Base-by-base conservation (phyloP, 2,797 vertebrate genomes). In the Sylvilagus floridanus region DNA sequence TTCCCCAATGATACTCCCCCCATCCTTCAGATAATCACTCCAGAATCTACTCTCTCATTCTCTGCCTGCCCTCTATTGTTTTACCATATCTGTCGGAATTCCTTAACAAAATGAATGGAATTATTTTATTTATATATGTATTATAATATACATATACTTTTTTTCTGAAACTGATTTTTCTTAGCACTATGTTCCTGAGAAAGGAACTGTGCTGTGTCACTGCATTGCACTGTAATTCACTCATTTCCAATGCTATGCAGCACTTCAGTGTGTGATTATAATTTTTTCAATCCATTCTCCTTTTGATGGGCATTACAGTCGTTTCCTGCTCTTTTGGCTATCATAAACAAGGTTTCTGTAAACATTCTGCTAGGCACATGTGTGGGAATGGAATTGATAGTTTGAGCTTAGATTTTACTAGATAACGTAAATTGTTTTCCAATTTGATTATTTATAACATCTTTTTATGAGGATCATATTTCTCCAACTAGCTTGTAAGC, bases 381-480 rank as follows among this genome's bases (percentile, higher is more conserved):
- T 8, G 4, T 63, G 60, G 26, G 13, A 92, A 71, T 32, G 26
- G 35, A 90, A 35, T 0, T 84, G 47, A 66, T 32, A 13, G 35
- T 30, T 81, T 81, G 87, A 30, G 9, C 69, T 68, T 66, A 66
- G 73, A 1, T 13, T 86, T 78, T 47, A 87, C 22, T n/a, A 78
- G 22, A 82, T 57, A 14, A 73, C 69, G 35, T 7, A 92, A 82
- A 65, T 21, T 85, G 16, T 68, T 95, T 95, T 83, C 76, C 87
- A 68, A 95, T 83, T 42, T 66, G 30, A 90, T 24, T 88, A 1
- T 35, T 30, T 4, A 19, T 66, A 35, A 89, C 75, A 19, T 81
- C 54, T 81, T 84, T 85, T 83, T 88, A 71, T 42, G 54, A 16
- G 14, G 30, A 78, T 30, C 63, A 28, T 50, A 84, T 71, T 82